A percentile compares a stretch with the other conserved stretches of the same genome.
These are phyloP conservation scores for Rhombomys opimus DNA, from an alignment of 2,113 vertebrate species.

Conservation along the genomic window DNA sequence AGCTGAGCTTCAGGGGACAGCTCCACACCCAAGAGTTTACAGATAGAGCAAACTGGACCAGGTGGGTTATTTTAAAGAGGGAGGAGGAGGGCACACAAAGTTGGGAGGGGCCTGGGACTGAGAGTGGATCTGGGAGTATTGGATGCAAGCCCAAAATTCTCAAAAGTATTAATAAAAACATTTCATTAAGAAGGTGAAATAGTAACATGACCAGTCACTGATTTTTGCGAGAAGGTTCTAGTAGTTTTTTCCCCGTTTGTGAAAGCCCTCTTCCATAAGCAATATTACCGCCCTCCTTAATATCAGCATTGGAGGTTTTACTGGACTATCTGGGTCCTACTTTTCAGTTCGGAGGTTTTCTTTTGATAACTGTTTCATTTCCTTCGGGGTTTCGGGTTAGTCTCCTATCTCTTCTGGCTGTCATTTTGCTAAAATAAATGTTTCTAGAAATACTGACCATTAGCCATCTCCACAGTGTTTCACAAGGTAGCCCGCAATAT, in stretches of 20 bases:
- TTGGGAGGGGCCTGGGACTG: not conserved
- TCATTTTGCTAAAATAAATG: not conserved
- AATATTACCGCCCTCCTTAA: not conserved
- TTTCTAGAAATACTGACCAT: conserved; percentile 9
- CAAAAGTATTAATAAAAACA: not conserved
- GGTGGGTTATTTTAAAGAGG: no score
- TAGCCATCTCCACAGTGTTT: not conserved
- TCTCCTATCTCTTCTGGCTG: not conserved
- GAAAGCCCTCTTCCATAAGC: not conserved
- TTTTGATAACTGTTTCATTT: conserved; percentile 12
- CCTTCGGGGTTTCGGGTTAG: not conserved
- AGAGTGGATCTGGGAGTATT: not conserved
- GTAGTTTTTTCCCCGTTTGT: not conserved
- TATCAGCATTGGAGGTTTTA: not conserved
- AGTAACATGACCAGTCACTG: not conserved
- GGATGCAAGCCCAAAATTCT: not conserved
- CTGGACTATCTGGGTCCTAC: not conserved
- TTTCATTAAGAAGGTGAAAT: not conserved
- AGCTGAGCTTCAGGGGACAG: not conserved
- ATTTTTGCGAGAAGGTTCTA: not conserved
- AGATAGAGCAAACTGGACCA: no score
- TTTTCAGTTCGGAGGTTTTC: not conserved
- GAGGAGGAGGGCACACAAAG: not conserved
- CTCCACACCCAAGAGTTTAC: not conserved
- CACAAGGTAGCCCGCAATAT: not conserved